phyloP scores from a whole-genome alignment of 2,888 invertebrate genomes.

The Cryptocephalus primarius region DNA sequence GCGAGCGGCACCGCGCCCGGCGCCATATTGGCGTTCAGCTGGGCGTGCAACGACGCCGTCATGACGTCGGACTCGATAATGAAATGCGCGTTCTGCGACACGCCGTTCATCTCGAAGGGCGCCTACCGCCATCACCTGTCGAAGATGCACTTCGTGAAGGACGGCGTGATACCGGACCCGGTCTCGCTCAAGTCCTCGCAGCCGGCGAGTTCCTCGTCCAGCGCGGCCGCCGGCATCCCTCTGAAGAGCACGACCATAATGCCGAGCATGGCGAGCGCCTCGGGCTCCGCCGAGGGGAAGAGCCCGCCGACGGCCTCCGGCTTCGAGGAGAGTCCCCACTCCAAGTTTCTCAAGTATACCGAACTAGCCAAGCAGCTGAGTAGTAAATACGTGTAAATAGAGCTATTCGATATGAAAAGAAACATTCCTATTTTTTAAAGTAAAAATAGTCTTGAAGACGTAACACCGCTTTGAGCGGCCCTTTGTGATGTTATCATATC shows the following conservation, averaged over 20 bases:
- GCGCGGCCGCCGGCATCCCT: slow-evolving; percentile 22
- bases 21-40: slow-evolving; percentile 81
- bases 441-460: slow-evolving; percentile 26
- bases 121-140: slow-evolving; percentile 93
- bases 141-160: slow-evolving; percentile 92
- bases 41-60: slow-evolving; percentile 90
- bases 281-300: slow-evolving; percentile 23
- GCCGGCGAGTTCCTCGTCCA: slow-evolving; percentile 2
- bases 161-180: slow-evolving; percentile 74
- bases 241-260: slow-evolving; percentile 23
- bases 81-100: slow-evolving; percentile 92
- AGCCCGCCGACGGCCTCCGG: slow-evolving; percentile 38
- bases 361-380: slow-evolving; percentile 97
- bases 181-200: slow-evolving; percentile 46
- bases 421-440: slow-evolving; percentile 25
- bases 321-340: slow-evolving; percentile 87
- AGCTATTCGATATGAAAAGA: slow-evolving; percentile 6
- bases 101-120: slow-evolving; percentile 92
- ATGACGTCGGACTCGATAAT: slow-evolving; percentile 79
- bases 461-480: slow-evolving; percentile 33
- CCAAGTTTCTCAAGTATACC: slow-evolving; percentile 96
- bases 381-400: slow-evolving; percentile 82
- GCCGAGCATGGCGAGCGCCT: slow-evolving; percentile 21
- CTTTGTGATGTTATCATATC: slow-evolving; percentile 73
- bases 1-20: slow-evolving; percentile 54